Conservation (phyloP, 2,113 vertebrate genomes). For the Oreotragus oreotragus region DNA sequence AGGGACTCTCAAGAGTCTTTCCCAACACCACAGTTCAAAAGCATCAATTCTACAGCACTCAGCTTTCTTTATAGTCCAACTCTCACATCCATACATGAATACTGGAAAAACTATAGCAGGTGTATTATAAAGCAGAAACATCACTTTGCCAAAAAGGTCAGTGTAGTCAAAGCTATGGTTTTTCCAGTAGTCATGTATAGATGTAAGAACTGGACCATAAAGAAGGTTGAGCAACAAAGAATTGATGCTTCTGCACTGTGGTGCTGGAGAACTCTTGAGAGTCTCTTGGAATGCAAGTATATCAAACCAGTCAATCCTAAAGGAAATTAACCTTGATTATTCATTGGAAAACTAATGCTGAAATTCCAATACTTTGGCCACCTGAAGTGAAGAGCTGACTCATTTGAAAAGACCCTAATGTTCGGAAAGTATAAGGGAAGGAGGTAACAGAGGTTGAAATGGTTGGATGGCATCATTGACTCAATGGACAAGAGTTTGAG, state of each 20-base stretch:
- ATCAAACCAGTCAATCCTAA: neutral
- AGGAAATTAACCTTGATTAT: neutral
- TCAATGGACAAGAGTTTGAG: neutral
- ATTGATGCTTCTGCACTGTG: neutral
- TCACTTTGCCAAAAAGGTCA: neutral
- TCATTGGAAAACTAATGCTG: neutral
- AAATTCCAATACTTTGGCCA: neutral
- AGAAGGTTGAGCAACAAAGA: neutral
- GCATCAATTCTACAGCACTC: accelerated
- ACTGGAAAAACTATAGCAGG: neutral
- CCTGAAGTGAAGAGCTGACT: neutral
- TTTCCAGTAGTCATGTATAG: neutral
- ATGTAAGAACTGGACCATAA: neutral
- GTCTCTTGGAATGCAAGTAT: neutral
- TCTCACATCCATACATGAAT: neutral
- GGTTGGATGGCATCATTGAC: neutral
- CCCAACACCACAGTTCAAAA: neutral
- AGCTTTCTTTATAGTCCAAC: neutral
- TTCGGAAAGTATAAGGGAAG: neutral
- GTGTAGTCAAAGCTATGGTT: neutral
- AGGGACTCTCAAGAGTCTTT: neutral
- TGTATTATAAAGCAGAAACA: neutral
- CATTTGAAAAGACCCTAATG: neutral
- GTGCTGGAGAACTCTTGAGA: neutral
- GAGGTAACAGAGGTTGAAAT: neutral